These are phyloP conservation scores for Morpho helenor DNA, from an alignment of 2,888 invertebrate species.

Conservation along the genomic window DNA sequence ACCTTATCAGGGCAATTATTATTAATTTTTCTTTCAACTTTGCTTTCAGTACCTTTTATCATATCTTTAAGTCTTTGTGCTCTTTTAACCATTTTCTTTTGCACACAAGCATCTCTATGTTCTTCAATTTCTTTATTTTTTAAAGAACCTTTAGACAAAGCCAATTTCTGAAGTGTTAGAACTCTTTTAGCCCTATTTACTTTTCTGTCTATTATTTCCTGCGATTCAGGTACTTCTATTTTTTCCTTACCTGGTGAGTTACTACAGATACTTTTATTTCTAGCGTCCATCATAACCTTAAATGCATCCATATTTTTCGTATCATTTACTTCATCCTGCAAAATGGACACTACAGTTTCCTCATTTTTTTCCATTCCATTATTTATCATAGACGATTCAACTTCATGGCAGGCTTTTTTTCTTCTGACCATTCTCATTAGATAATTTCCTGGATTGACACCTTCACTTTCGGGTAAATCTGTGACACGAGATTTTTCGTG, in stretches of 20 bases:
- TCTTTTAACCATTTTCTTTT: slow-evolving; percentile 79
- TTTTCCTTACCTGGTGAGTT: slow-evolving; percentile 81
- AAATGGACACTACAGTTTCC: slow-evolving; percentile 12
- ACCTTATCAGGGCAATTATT: too few relatives aligned
- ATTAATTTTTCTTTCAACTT: slow-evolving; percentile 27
- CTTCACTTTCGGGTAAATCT: slow-evolving; percentile 30
- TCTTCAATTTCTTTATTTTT: slow-evolving; percentile 80
- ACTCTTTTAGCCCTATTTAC: slow-evolving; percentile 67
- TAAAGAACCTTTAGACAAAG: slow-evolving; percentile 80
- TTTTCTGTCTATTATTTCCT: slow-evolving; percentile 46
- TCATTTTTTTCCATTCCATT: slow-evolving; percentile 3
- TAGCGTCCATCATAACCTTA: slow-evolving; percentile 82
- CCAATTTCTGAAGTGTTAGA: slow-evolving; percentile 79
- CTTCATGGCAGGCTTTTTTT: slow-evolving; percentile 33
- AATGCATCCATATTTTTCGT: slow-evolving; percentile 78
- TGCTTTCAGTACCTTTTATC: slow-evolving; percentile 46
- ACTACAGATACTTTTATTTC: slow-evolving; percentile 81
- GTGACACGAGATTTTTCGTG: slow-evolving; percentile 18
- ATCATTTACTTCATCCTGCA: slow-evolving; percentile 32
- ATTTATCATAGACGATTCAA: background rate
- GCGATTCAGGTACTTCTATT: slow-evolving; percentile 39
- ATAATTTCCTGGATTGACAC: slow-evolving; percentile 50
- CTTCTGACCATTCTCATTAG: slow-evolving; percentile 59
- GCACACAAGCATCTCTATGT: slow-evolving; percentile 77
- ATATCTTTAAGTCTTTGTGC: slow-evolving; percentile 78